Evolutionary conservation across 1,140 invertebrate genomes (phyloP).

Genomic region (Phymastichus coffea): DNA sequence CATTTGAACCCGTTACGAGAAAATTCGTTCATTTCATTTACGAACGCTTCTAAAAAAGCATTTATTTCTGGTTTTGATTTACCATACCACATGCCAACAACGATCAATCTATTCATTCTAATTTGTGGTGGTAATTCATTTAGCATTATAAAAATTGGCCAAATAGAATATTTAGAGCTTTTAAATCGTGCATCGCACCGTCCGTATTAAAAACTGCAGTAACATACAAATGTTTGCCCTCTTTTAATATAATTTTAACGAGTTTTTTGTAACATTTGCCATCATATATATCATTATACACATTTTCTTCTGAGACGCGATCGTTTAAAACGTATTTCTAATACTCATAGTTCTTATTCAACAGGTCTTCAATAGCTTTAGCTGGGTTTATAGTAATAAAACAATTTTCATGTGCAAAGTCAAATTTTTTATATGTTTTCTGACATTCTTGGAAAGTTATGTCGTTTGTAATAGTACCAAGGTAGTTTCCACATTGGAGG

Average conservation of each 20-base stretch:
- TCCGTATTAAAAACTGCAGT: slow-evolving; percentile 15
- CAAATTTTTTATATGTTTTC: neutral
- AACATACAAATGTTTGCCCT: neutral
- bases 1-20: neutral
- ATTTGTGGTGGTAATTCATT: slow-evolving; percentile 16
- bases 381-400: neutral
- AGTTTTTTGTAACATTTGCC: too few species aligned
- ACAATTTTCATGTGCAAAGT: neutral
- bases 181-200: slow-evolving; percentile 23
- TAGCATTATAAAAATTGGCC: slow-evolving; percentile 15
- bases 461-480: neutral
- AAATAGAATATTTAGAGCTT: slow-evolving; percentile 16
- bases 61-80: slow-evolving; percentile 12
- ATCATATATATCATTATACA: too few species aligned
- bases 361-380: neutral
- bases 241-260: neutral
- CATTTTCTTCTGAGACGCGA: neutral
- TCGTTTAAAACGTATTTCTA: neutral
- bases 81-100: slow-evolving; percentile 7
- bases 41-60: slow-evolving; percentile 10
- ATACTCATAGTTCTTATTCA: neutral
- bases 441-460: neutral
- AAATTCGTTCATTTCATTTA: neutral
- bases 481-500: neutral
- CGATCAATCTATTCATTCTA: neutral